phyloP scores from a whole-genome alignment of 2,797 vertebrate genomes.

The Dermochelys coriacea region DNA sequence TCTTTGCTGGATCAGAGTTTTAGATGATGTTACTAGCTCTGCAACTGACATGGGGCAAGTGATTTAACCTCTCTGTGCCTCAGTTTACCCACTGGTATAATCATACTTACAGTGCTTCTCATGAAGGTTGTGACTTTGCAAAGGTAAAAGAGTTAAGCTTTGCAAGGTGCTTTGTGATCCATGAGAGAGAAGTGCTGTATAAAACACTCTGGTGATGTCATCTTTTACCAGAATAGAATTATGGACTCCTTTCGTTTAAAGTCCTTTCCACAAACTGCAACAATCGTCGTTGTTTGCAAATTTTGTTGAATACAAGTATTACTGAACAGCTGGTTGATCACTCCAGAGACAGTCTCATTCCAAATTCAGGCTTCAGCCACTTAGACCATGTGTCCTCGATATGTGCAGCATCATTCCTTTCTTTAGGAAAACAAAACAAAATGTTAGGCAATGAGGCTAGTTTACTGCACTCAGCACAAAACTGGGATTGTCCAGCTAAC shows the following conservation, averaged over 20 bases:
- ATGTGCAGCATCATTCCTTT: background rate
- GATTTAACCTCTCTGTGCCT: background rate
- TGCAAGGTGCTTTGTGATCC: background rate
- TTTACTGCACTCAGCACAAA: background rate
- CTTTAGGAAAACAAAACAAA: constrained; percentile 24
- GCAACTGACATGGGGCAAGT: background rate
- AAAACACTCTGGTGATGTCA: background rate
- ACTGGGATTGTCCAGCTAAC: background rate
- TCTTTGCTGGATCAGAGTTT: background rate
- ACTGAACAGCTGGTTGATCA: background rate
- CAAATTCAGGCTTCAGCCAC: background rate
- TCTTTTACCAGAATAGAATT: background rate
- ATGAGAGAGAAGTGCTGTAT: background rate
- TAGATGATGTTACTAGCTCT: background rate
- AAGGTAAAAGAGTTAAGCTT: background rate
- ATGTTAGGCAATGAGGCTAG: background rate
- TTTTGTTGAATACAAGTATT: background rate
- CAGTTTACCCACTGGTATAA: background rate
- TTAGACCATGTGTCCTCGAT: background rate
- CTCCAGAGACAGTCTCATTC: background rate
- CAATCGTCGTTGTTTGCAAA: background rate
- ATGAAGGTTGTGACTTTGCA: fast-evolving
- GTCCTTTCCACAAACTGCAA: background rate
- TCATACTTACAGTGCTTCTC: background rate
- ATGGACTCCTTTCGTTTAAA: background rate